Evolutionary conservation across 2,797 vertebrate genomes (phyloP).

Genomic region (Brotula barbata): DNA sequence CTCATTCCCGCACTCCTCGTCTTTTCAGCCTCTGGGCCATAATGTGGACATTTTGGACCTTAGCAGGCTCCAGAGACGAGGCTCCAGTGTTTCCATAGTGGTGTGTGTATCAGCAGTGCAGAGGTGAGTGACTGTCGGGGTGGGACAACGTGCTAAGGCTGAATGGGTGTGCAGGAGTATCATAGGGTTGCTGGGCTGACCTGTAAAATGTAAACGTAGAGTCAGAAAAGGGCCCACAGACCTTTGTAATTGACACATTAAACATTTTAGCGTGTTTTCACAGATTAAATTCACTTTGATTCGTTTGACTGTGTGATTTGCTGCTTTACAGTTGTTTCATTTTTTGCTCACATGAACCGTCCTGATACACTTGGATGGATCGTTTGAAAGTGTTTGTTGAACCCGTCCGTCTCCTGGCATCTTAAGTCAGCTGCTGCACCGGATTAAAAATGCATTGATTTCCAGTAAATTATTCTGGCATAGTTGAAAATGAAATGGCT

Average conservation of each 20-base stretch:
- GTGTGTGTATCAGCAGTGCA: constrained; percentile 55
- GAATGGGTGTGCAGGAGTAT: constrained; percentile 18
- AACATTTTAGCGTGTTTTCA: constrained; percentile 15
- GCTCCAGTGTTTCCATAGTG: constrained; percentile 54
- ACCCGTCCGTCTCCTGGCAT: constrained; percentile 41
- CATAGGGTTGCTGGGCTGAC: constrained; percentile 33
- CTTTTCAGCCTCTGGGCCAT: constrained; percentile 46
- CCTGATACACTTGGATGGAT: not conserved
- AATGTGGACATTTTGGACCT: constrained; percentile 60
- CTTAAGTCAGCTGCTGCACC: constrained; percentile 34
- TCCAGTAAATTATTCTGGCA: constrained; percentile 65
- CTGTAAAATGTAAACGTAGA: constrained; percentile 20
- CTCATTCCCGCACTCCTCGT: constrained; percentile 49
- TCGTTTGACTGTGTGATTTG: not conserved
- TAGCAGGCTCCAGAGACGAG: constrained; percentile 35
- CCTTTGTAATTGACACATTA: constrained; percentile 30
- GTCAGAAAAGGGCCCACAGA: constrained; percentile 37
- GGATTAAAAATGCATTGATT: constrained; percentile 71
- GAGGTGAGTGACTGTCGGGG: constrained; percentile 75
- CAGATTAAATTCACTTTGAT: constrained; percentile 22
- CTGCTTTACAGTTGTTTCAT: constrained; percentile 10
- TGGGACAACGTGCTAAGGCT: constrained; percentile 11
- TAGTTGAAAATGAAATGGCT: constrained; percentile 62
- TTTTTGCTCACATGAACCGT: no score
- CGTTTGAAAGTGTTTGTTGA: constrained; percentile 26